A percentile compares a stretch with the other conserved stretches of the same genome.
phyloP scores from a whole-genome alignment of 2,797 vertebrate species.

The Zalophus californianus region DNA sequence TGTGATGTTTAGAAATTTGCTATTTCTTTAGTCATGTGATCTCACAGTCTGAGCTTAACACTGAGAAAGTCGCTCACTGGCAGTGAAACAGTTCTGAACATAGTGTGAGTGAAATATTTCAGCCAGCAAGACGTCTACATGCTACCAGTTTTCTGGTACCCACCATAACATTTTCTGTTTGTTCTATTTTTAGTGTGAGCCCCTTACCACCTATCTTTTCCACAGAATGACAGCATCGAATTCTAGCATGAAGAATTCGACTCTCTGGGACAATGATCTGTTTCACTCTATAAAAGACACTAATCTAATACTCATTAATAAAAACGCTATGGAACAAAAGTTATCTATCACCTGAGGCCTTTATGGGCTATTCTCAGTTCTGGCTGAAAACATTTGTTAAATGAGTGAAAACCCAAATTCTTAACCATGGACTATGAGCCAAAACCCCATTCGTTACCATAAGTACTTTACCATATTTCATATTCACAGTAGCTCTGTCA shows the following conservation, averaged over 20 bases:
- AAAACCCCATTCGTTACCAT: not conserved
- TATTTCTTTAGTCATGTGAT: not conserved
- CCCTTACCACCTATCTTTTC: not conserved
- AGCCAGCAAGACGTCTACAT: not conserved
- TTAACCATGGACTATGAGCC: not conserved
- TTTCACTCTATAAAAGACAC: constrained; percentile 29
- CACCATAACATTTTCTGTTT: not conserved
- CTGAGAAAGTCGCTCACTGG: not conserved
- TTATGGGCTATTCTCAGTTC: not conserved
- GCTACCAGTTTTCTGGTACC: not conserved
- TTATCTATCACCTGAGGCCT: not conserved
- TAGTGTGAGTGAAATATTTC: not conserved
- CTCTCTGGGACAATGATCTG: not conserved
- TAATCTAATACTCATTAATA: not conserved
- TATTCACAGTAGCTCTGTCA: not conserved
- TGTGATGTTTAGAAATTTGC: not conserved
- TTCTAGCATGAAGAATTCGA: not conserved
- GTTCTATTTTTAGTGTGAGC: not conserved
- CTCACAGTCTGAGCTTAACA: not conserved
- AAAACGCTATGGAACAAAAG: not conserved
- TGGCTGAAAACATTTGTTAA: not conserved
- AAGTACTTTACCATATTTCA: not conserved
- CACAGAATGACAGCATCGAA: not conserved
- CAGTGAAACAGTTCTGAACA: not conserved
- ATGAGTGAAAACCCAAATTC: not conserved